These are phyloP conservation scores for Tethea ocularis DNA, from an alignment of 2,888 invertebrate genomes.

Conservation along the genomic window DNA sequence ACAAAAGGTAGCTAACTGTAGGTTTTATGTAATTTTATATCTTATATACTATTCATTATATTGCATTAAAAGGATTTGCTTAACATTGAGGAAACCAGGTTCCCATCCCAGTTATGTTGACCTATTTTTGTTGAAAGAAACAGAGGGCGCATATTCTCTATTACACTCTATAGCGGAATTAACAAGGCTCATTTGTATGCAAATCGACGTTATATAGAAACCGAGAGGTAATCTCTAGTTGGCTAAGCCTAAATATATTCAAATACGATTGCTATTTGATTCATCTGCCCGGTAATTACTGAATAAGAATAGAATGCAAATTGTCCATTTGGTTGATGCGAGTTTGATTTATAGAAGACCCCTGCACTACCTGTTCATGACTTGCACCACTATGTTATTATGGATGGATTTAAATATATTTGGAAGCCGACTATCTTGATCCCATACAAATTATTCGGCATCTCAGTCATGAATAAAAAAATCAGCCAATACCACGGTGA, in stretches of 20 bases:
- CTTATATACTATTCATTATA: not conserved
- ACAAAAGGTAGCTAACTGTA: not conserved
- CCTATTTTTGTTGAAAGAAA: slow-evolving; percentile 35
- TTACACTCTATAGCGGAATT: slow-evolving; percentile 36
- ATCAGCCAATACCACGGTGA: too few relatives aligned
- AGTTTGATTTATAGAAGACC: slow-evolving; percentile 6
- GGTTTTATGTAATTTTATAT: not conserved
- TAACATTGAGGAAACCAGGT: slow-evolving; percentile 22
- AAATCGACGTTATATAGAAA: slow-evolving; percentile 44
- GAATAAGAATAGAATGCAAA: slow-evolving; percentile 11
- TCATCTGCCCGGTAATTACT: slow-evolving; percentile 31
- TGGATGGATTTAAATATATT: not conserved
- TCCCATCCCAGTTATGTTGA: slow-evolving; percentile 23
- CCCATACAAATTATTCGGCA: not conserved
- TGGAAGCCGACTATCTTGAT: not conserved
- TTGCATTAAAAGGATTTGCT: slow-evolving; percentile 17
- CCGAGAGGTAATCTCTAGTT: slow-evolving; percentile 38
- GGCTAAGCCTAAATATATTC: slow-evolving; percentile 39
- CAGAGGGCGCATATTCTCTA: slow-evolving; percentile 30
- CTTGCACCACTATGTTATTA: not conserved
- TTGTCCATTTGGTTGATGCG: slow-evolving; percentile 1
- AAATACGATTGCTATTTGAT: slow-evolving; percentile 35
- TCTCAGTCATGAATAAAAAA: not conserved
- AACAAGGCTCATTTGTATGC: slow-evolving; percentile 46
- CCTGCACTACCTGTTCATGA: not conserved